A percentile compares a stretch with the other conserved stretches of the same genome.
Conservation (phyloP, 2,113 vertebrate species). For the Neomonachus schauinslandi region DNA sequence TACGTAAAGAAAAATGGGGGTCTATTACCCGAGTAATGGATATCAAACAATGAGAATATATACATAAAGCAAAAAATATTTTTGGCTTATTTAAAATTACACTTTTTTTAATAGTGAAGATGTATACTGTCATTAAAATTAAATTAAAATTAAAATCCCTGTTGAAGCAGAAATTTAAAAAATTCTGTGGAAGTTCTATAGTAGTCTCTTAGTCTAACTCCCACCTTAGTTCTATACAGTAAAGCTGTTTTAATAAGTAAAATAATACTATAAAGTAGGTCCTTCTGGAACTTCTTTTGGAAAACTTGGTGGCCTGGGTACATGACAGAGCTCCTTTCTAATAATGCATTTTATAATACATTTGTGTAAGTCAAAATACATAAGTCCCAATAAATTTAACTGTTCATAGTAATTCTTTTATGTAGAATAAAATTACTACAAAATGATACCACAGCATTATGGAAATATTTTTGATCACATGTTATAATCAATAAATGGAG, state of each 20-base stretch:
- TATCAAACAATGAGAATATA: not conserved
- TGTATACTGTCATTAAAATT: constrained; percentile 70
- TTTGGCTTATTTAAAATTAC: constrained; percentile 77
- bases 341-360: constrained; percentile 21
- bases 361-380: not conserved
- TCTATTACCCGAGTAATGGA: not conserved
- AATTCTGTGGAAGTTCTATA: constrained; percentile 37
- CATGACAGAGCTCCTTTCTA: not conserved
- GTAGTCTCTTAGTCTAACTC: not conserved
- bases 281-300: constrained; percentile 13
- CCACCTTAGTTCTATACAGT: not conserved
- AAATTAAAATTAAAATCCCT: constrained; percentile 42
- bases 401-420: constrained; percentile 60
- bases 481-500: constrained; percentile 72
- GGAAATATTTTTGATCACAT: constrained; percentile 65
- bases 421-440: constrained; percentile 64
- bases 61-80: constrained; percentile 24
- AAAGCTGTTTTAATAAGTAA: not conserved
- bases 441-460: constrained; percentile 68
- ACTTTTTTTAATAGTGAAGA: constrained; percentile 78
- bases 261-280: not conserved
- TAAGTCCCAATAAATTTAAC: not conserved
- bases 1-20: not conserved
- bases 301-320: not conserved
- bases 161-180: constrained; percentile 60